These are phyloP conservation scores for Bellardia pandia DNA, from an alignment of 2,888 invertebrate genomes.

Conservation along the genomic window DNA sequence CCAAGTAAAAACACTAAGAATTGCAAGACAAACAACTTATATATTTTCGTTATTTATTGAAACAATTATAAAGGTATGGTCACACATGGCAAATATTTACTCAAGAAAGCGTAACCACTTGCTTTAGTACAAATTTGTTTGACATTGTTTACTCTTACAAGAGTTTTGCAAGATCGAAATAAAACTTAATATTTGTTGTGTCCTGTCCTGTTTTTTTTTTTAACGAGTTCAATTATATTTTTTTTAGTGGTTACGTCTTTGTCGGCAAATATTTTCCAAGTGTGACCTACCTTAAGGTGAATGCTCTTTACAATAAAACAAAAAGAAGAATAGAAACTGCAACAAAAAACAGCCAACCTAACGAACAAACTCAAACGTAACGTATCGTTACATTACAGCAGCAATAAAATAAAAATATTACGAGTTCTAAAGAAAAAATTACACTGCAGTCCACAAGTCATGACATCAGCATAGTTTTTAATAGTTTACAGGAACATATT, in stretches of 20 bases:
- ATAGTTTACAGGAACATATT: constrained; percentile 18
- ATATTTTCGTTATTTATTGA: constrained; percentile 39
- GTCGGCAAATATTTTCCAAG: no score
- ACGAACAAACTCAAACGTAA: neutral
- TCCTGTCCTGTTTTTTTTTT: no score
- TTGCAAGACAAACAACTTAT: constrained; percentile 1
- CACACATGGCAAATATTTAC: no score
- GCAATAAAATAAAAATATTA: neutral
- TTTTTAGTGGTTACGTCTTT: no score
- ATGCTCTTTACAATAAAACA: constrained; percentile 54
- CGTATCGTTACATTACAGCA: neutral
- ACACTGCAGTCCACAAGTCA: constrained; percentile 52
- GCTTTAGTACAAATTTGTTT: no score
- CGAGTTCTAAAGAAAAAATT: neutral
- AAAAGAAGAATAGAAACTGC: neutral
- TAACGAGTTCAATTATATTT: no score
- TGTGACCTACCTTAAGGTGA: constrained; percentile 36
- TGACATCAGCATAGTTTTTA: constrained; percentile 58
- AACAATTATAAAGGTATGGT: constrained; percentile 17
- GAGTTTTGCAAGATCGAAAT: no score
- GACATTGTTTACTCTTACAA: no score
- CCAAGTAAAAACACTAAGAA: constrained; percentile 5
- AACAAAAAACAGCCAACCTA: neutral
- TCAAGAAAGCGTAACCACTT: no score
- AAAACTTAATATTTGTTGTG: no score